A percentile compares a stretch with the other conserved stretches of the same genome.
Evolutionary conservation across 2,888 invertebrate species (phyloP).

Genomic region (Silvanus unidentatus): DNA sequence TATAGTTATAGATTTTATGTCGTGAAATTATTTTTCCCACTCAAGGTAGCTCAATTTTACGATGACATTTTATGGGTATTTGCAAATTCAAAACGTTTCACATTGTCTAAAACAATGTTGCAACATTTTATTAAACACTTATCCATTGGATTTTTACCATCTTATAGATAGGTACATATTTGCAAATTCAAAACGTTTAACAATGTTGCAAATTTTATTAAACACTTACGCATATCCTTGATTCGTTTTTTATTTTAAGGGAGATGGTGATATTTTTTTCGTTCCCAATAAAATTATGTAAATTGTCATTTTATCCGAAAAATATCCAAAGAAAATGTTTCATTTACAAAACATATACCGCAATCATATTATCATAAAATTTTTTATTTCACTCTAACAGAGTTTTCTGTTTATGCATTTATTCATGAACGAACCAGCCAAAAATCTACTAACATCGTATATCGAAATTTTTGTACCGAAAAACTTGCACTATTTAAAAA

Average conservation of each 20-base stretch:
- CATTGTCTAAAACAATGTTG: conserved; percentile 16
- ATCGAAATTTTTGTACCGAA: no score
- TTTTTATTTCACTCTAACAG: conserved; percentile 34
- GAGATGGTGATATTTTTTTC: conserved; percentile 23
- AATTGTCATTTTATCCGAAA: conserved; percentile 39
- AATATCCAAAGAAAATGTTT: conserved; percentile 36
- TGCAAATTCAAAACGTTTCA: conserved; percentile 8
- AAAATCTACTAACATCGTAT: no score
- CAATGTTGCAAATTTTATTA: conserved; percentile 15
- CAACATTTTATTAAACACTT: conserved; percentile 11
- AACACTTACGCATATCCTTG: no score
- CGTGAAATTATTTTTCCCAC: not conserved
- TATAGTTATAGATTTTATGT: not conserved
- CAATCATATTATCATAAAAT: conserved; percentile 37
- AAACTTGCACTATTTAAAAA: no score
- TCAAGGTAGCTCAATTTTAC: conserved; percentile 18
- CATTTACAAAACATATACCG: conserved; percentile 40
- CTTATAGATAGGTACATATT: no score
- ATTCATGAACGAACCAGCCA: conserved; percentile 29
- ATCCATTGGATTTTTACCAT: conserved; percentile 6
- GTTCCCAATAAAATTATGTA: conserved; percentile 40
- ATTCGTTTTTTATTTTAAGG: conserved; percentile 4
- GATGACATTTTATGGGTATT: conserved; percentile 18
- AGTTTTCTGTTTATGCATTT: conserved; percentile 31
- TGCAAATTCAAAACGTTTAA: conserved; percentile 10